Percentiles rank a stretch among this genome's conserved stretches.
Conservation (phyloP, 2,113 vertebrate species). For the Erythrocebus patas region DNA sequence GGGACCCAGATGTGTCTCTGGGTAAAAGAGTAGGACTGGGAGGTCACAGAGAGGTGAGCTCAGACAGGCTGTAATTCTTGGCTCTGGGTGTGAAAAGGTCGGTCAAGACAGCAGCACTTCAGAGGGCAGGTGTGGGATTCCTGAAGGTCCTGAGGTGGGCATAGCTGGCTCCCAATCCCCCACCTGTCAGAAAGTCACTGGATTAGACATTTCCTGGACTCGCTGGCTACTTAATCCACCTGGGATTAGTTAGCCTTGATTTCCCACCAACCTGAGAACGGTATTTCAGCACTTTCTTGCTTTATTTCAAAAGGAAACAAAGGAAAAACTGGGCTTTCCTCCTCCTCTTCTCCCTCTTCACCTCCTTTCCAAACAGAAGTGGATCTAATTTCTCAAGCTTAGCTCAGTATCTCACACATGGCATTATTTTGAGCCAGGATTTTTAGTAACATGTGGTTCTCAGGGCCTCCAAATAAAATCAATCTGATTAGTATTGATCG, state of each 20-base stretch:
- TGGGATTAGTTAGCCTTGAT: background rate
- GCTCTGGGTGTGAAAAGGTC: background rate
- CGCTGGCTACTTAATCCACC: background rate
- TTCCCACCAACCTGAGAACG: background rate
- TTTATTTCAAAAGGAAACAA: background rate
- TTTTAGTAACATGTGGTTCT: background rate
- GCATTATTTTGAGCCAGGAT: background rate
- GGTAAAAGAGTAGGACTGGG: background rate
- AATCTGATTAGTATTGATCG: background rate
- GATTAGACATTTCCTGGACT: background rate
- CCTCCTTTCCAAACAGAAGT: background rate
- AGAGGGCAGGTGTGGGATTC: background rate
- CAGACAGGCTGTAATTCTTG: background rate
- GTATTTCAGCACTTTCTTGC: background rate
- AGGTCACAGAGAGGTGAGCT: conserved; percentile 8
- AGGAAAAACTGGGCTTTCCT: background rate
- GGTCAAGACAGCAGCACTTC: background rate
- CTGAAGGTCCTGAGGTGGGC: background rate
- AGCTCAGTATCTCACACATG: background rate
- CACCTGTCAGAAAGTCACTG: background rate
- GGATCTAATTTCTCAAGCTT: background rate
- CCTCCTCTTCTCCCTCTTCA: background rate
- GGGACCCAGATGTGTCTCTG: conserved; percentile 54
- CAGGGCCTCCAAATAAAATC: background rate
- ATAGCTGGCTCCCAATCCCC: background rate